Conservation (phyloP, 2,113 vertebrate species). For the Castor canadensis region DNA sequence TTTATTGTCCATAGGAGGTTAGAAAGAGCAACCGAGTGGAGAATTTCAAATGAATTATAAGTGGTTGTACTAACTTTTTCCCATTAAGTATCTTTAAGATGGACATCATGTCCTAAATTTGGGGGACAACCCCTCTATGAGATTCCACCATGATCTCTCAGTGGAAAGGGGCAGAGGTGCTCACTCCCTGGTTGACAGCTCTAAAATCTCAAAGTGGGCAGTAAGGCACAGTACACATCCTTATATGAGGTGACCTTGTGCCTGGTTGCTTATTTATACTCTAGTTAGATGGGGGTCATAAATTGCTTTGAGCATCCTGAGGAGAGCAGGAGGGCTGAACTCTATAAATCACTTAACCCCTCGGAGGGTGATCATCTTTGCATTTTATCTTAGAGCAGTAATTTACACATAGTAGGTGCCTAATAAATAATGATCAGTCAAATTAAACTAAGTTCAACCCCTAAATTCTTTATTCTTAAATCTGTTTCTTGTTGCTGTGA, state of each 20-base stretch:
- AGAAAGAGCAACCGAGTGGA: constrained; percentile 50
- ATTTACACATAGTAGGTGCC: not conserved
- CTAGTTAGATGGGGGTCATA: not conserved
- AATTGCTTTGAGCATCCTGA: not conserved
- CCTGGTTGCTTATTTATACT: not conserved
- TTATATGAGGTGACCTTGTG: not conserved
- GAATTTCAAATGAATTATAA: constrained; percentile 55
- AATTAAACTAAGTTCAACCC: not conserved
- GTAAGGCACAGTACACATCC: not conserved
- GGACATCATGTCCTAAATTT: not conserved
- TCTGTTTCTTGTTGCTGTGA: not conserved
- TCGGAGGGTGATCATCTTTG: not conserved
- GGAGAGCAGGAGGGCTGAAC: not conserved
- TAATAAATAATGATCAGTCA: not conserved
- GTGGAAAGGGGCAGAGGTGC: not conserved
- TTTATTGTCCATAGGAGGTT: constrained; percentile 61
- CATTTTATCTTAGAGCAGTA: not conserved
- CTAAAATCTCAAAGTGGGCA: not conserved
- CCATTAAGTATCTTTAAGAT: not conserved
- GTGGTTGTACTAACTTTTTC: not conserved
- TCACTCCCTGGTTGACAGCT: not conserved
- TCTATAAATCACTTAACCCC: not conserved
- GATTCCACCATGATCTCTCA: not conserved
- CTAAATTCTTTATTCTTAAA: not conserved
- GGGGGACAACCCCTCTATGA: not conserved